A percentile compares a stretch with the other conserved stretches of the same genome.
Evolutionary conservation across 2,113 vertebrate genomes (phyloP).

Genomic region (Cyphomyrus plagiostoma): DNA sequence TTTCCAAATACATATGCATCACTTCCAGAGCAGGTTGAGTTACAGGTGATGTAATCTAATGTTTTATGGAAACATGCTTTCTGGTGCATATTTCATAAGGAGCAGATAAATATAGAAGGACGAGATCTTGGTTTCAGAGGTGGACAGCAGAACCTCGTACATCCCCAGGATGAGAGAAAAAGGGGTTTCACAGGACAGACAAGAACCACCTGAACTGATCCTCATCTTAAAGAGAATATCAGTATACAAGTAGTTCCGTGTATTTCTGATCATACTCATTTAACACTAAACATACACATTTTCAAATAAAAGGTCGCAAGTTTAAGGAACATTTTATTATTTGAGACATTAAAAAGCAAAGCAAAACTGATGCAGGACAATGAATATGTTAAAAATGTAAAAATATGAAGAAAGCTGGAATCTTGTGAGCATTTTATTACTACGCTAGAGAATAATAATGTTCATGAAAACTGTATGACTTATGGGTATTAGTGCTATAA

Average conservation of each 20-base stretch:
- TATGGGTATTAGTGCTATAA: background rate
- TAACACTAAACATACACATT: background rate
- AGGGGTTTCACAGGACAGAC: background rate
- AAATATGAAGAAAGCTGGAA: background rate
- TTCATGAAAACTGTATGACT: background rate
- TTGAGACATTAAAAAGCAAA: background rate
- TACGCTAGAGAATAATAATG: background rate
- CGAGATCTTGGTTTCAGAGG: background rate
- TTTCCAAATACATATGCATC: background rate
- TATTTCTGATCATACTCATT: background rate
- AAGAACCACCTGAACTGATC: background rate
- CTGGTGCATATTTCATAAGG: slow-evolving; percentile 44
- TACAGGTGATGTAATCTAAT: slow-evolving; percentile 41
- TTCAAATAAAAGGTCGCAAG: background rate
- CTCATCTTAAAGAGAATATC: background rate
- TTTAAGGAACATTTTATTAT: background rate
- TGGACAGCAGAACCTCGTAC: background rate
- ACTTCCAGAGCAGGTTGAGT: background rate
- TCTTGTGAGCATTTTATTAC: background rate
- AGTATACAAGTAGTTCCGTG: background rate
- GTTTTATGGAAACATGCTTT: slow-evolving; percentile 50
- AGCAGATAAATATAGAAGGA: slow-evolving; percentile 18
- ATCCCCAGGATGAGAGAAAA: background rate
- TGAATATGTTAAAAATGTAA: background rate
- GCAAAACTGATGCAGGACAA: background rate